Percentiles rank a stretch among this genome's conserved stretches.
Evolutionary conservation across 2,888 invertebrate genomes (phyloP).

Genomic region (Caenorhabditis becei): DNA sequence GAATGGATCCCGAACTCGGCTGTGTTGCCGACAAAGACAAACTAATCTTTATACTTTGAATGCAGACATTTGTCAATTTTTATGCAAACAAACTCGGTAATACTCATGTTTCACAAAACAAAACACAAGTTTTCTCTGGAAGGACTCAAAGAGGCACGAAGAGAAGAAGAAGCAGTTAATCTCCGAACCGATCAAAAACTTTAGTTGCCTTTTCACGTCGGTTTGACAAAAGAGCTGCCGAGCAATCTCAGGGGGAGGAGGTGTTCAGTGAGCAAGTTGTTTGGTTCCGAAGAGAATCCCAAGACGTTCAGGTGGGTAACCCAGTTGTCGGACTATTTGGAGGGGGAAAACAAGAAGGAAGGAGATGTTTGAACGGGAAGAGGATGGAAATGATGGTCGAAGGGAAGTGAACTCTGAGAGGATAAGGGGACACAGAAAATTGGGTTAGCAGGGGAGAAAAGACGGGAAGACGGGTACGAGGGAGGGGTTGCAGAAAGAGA

Average conservation of each 20-base stretch:
- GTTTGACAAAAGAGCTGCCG: background rate
- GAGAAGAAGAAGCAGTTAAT: slow-evolving; percentile 19
- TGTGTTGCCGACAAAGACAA: background rate
- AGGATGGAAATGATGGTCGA: slow-evolving; percentile 4
- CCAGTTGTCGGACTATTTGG: slow-evolving; percentile 12
- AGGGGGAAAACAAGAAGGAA: background rate
- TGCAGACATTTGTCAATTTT: background rate
- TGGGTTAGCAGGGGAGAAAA: slow-evolving; percentile 24
- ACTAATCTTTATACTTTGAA: background rate
- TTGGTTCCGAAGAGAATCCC: background rate
- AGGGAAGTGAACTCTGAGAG: slow-evolving; percentile 35
- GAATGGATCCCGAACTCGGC: no score
- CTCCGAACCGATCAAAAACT: slow-evolving; percentile 35
- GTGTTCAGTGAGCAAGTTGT: no score
- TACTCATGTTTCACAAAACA: background rate
- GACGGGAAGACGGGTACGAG: background rate
- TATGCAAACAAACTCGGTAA: background rate
- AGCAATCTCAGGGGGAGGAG: no score
- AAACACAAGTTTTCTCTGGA: background rate
- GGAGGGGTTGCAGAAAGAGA: background rate
- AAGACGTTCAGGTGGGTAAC: background rate
- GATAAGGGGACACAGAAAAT: slow-evolving; percentile 35
- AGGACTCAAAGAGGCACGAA: background rate
- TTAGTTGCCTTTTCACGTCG: background rate
- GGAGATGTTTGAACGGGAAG: slow-evolving; percentile 26